Conservation (phyloP, 2,888 invertebrate genomes). For the Synergus itoensis region DNA sequence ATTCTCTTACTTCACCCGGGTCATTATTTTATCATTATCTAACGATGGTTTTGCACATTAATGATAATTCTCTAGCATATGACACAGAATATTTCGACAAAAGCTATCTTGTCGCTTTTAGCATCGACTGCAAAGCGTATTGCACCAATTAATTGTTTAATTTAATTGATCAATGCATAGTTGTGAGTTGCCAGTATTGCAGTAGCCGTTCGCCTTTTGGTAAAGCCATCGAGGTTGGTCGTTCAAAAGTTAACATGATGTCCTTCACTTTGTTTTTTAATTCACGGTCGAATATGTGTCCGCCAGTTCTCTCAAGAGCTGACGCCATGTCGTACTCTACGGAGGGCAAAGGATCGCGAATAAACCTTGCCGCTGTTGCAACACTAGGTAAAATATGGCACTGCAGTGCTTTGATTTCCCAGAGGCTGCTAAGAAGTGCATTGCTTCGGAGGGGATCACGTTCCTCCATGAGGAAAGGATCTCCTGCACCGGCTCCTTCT, state of each 20-base stretch:
- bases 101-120: background rate
- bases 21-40: background rate
- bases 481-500: conserved; percentile 77
- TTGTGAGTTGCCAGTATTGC: conserved; percentile 84
- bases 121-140: conserved; percentile 36
- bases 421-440: conserved; percentile 93
- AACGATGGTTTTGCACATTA: background rate
- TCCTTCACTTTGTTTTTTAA: conserved; percentile 86
- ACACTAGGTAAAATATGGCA: conserved; percentile 87
- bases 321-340: conserved; percentile 85
- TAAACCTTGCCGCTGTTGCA: conserved; percentile 85
- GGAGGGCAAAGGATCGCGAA: conserved; percentile 83
- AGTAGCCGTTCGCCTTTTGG: conserved; percentile 83
- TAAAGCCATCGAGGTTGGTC: conserved; percentile 83
- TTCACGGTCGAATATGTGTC: conserved; percentile 89
- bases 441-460: conserved; percentile 87
- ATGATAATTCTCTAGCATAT: background rate
- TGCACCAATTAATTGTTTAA: conserved; percentile 6
- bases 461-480: conserved; percentile 93
- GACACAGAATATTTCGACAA: background rate
- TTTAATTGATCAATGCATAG: conserved; percentile 61
- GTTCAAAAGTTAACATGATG: conserved; percentile 87
- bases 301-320: conserved; percentile 83
- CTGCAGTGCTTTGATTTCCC: conserved; percentile 93
- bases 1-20: background rate